Conservation (phyloP, 2,888 invertebrate species). For the Ceratothoa steindachneri region DNA sequence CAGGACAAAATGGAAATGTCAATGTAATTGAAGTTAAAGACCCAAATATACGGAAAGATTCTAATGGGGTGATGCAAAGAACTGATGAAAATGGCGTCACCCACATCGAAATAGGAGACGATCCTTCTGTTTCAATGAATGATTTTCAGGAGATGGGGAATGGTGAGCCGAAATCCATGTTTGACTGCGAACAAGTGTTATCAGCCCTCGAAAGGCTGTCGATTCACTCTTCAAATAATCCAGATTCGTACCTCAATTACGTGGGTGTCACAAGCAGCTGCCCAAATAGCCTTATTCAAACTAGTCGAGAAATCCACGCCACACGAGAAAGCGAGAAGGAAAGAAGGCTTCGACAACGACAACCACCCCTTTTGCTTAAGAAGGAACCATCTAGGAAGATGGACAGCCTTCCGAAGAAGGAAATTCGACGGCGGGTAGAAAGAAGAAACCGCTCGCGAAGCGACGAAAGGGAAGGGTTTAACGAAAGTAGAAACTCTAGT, state of each 20-base stretch:
- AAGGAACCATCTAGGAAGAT: conserved; percentile 9
- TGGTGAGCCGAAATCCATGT: not conserved
- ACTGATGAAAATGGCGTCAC: conserved; percentile 58
- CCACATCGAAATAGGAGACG: conserved; percentile 55
- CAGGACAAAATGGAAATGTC: not conserved
- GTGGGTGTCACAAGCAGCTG: conserved; percentile 17
- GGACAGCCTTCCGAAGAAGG: conserved; percentile 12
- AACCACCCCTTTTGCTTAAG: conserved; percentile 30
- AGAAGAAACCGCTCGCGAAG: not conserved
- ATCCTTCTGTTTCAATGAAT: conserved; percentile 21
- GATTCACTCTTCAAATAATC: not conserved
- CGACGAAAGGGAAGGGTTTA: not conserved
- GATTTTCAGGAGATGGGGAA: conserved; percentile 12
- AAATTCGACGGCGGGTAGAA: not conserved
- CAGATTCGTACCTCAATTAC: conserved; percentile 5
- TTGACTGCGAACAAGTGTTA: not conserved
- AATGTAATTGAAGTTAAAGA: conserved; percentile 11
- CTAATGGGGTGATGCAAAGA: conserved; percentile 56
- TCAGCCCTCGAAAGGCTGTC: conserved; percentile 6
- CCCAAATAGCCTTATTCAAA: conserved; percentile 8
- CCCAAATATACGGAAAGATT: not conserved
- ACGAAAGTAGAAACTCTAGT: not conserved
- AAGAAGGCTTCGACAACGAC: conserved; percentile 31
- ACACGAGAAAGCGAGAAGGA: conserved; percentile 17
- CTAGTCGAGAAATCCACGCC: conserved; percentile 20